Conservation (phyloP, 2,888 invertebrate genomes). For the Spisula subtruncata region DNA sequence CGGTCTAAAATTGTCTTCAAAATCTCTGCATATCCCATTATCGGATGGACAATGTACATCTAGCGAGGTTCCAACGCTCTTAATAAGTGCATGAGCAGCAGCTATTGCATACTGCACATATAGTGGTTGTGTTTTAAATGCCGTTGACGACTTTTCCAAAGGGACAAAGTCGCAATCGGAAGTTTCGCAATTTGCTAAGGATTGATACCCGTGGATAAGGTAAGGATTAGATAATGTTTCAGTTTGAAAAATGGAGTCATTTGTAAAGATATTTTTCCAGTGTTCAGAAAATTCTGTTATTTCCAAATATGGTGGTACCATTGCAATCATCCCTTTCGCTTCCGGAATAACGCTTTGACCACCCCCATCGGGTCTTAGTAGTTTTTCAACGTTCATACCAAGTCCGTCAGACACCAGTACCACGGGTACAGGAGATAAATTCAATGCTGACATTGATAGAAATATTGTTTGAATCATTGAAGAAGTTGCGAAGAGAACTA, state of each 20-base stretch:
- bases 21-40: background rate
- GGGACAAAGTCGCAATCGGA: background rate
- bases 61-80: background rate
- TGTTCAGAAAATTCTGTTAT: slow-evolving; percentile 53
- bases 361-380: background rate
- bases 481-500: slow-evolving; percentile 49
- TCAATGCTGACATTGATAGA: slow-evolving; percentile 25
- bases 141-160: background rate
- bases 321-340: slow-evolving; percentile 48
- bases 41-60: background rate
- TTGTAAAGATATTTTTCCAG: slow-evolving; percentile 59
- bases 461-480: slow-evolving; percentile 42
- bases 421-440: slow-evolving; percentile 35
- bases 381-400: slow-evolving; percentile 35
- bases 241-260: slow-evolving; percentile 35
- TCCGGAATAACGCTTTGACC: background rate
- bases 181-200: slow-evolving; percentile 5
- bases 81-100: background rate
- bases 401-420: slow-evolving; percentile 53
- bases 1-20: background rate
- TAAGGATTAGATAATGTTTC: slow-evolving; percentile 52
- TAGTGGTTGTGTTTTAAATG: background rate
- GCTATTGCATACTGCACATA: background rate
- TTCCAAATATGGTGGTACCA: slow-evolving; percentile 47
- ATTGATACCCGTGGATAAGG: slow-evolving; percentile 30